Percentiles rank a stretch among this genome's conserved stretches.
These are phyloP conservation scores for Crematogaster levior DNA, from an alignment of 2,888 invertebrate species.

Conservation along the genomic window DNA sequence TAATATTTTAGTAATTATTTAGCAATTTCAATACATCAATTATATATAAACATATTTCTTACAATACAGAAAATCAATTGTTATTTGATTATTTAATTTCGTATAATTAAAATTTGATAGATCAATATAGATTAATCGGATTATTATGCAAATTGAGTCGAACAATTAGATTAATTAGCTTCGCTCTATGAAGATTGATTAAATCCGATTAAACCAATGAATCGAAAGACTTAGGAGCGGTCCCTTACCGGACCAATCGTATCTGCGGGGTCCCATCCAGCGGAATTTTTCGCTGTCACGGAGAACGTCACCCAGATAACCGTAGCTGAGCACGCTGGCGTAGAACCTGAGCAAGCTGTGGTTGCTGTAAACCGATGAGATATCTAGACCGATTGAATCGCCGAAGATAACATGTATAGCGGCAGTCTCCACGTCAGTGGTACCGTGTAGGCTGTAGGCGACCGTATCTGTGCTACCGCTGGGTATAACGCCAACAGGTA, in stretches of 20 bases:
- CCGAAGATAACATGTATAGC: slow-evolving; percentile 94
- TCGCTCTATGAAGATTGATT: neutral
- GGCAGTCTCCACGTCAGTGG: slow-evolving; percentile 92
- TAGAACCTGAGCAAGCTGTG: slow-evolving; percentile 89
- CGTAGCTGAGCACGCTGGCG: slow-evolving; percentile 93
- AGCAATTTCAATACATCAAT: no score
- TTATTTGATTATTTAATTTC: neutral
- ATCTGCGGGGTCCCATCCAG: slow-evolving; percentile 95
- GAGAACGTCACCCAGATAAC: slow-evolving; percentile 94
- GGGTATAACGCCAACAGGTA: slow-evolving; percentile 90
- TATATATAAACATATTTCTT: neutral
- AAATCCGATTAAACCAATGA: neutral
- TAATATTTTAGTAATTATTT: neutral
- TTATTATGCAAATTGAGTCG: neutral
- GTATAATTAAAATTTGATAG: neutral
- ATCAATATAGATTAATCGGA: neutral
- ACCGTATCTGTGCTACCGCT: slow-evolving; percentile 93
- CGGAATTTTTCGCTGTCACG: slow-evolving; percentile 92
- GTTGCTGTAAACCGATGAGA: slow-evolving; percentile 90
- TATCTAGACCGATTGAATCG: slow-evolving; percentile 90
- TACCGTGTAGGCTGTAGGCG: slow-evolving; percentile 92
- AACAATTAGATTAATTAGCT: neutral
- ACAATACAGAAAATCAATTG: neutral
- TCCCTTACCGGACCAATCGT: slow-evolving; percentile 90
- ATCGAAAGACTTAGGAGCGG: neutral